These are phyloP conservation scores for Enoplosus armatus DNA, from an alignment of 2,797 vertebrate species.

Conservation along the genomic window DNA sequence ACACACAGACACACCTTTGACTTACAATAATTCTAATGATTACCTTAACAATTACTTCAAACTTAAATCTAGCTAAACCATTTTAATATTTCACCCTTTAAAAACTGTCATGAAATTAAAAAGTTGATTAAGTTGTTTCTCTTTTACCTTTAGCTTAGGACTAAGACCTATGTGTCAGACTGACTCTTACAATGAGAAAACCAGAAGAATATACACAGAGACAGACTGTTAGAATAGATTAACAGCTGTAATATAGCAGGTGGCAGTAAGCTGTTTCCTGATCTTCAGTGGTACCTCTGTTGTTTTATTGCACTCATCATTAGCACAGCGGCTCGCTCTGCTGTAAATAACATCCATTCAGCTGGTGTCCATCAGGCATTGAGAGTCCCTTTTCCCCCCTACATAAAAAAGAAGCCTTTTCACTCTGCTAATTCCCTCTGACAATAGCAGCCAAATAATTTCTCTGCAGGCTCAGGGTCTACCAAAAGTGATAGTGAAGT, in stretches of 20 bases:
- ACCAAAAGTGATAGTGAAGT: constrained; percentile 74
- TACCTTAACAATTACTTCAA: not conserved
- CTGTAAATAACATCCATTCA: constrained; percentile 76
- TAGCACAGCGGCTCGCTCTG: constrained; percentile 51
- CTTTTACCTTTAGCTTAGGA: not conserved
- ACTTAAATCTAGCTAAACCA: not conserved
- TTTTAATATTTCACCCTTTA: not conserved
- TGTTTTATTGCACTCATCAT: constrained; percentile 70
- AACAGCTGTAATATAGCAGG: constrained; percentile 52
- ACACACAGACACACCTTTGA: constrained; percentile 12
- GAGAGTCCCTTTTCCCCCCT: constrained; percentile 26
- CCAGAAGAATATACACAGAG: not conserved
- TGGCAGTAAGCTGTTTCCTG: constrained; percentile 52
- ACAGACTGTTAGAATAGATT: constrained; percentile 12
- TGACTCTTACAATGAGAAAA: not conserved
- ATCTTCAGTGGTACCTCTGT: constrained; percentile 49
- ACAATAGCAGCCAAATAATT: constrained; percentile 79
- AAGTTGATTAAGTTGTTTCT: not conserved
- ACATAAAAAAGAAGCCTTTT: constrained; percentile 63
- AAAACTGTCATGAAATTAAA: not conserved
- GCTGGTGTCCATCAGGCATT: constrained; percentile 57
- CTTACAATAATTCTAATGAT: no score
- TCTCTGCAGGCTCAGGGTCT: constrained; percentile 70
- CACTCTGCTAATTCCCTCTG: constrained; percentile 77
- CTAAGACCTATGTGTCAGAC: not conserved